Evolutionary conservation across 2,888 invertebrate genomes (phyloP).

Genomic region (Podabrus alpinus): DNA sequence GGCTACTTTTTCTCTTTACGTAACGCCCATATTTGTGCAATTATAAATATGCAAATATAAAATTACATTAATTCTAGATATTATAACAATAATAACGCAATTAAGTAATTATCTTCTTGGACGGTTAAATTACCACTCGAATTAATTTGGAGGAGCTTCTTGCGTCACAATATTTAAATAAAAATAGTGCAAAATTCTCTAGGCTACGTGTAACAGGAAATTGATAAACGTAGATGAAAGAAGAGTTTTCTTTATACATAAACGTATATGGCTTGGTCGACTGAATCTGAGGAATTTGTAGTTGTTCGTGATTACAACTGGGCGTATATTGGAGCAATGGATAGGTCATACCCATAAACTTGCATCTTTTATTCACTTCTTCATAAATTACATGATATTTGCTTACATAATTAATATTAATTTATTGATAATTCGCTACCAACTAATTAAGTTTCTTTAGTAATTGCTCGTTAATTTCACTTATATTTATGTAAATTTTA

Average conservation of each 20-base stretch:
- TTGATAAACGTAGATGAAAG: slow-evolving; percentile 27
- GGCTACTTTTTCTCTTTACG: background rate
- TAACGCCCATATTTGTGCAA: background rate
- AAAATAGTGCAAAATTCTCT: background rate
- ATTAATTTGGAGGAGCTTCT: background rate
- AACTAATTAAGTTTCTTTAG: background rate
- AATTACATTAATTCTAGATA: background rate
- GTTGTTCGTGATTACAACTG: slow-evolving; percentile 51
- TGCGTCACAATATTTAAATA: background rate
- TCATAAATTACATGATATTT: background rate
- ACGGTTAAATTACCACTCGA: background rate
- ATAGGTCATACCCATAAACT: slow-evolving; percentile 28
- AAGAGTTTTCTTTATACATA: slow-evolving; percentile 38
- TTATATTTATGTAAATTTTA: background rate
- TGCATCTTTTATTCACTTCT: background rate
- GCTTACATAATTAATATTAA: background rate
- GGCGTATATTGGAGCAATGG: slow-evolving; percentile 42
- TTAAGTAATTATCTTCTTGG: background rate
- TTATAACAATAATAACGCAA: background rate
- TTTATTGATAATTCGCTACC: background rate
- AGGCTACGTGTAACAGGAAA: slow-evolving; percentile 23
- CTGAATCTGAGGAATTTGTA: slow-evolving; percentile 48
- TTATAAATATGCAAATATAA: background rate
- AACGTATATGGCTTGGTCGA: slow-evolving; percentile 43
- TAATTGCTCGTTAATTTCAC: background rate